Conservation (phyloP, 2,888 invertebrate genomes). For the Sepiola atlantica region DNA sequence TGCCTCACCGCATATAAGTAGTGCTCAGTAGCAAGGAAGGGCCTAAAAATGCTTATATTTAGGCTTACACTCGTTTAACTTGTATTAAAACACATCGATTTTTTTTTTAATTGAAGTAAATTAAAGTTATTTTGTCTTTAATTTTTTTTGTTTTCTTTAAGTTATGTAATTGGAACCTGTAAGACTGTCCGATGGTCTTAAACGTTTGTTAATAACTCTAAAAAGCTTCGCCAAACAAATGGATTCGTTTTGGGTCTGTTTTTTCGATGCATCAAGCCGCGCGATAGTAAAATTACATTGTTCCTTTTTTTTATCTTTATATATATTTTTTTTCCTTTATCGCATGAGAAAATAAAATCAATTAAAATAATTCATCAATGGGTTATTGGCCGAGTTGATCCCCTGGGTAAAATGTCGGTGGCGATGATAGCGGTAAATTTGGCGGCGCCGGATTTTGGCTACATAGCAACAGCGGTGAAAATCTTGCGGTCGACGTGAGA, state of each 20-base stretch:
- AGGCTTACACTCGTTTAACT: too few species aligned
- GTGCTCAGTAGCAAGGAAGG: too few species aligned
- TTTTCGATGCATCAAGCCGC: not conserved
- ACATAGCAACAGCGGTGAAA: slow-evolving; percentile 40
- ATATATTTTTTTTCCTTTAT: not conserved
- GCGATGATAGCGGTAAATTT: slow-evolving; percentile 37
- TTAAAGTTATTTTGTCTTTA: too few species aligned
- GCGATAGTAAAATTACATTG: not conserved
- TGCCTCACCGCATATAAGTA: too few species aligned
- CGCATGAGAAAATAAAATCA: not conserved
- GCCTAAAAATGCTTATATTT: too few species aligned
- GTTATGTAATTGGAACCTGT: too few species aligned
- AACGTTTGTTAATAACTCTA: too few species aligned
- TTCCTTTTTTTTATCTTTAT: not conserved
- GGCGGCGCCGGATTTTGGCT: not conserved
- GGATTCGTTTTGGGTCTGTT: not conserved
- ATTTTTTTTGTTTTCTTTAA: too few species aligned
- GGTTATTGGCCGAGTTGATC: not conserved
- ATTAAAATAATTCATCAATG: not conserved
- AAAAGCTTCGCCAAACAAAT: not conserved
- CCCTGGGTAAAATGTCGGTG: slow-evolving; percentile 23
- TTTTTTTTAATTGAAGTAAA: too few species aligned
- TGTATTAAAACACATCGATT: too few species aligned
- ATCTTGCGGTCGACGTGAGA: slow-evolving; percentile 9
- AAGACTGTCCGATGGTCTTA: too few species aligned